Evolutionary conservation across 2,113 vertebrate species (phyloP).

Genomic region (Sus scrofa): T2T-Sscrofa CM000812.6:189388001-189388500

Average conservation of each 20-base stretch:
- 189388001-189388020: neutral
- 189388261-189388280: neutral
- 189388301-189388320: too few species aligned
- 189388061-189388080: neutral
- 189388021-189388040: neutral
- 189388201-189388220: neutral
- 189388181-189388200: neutral
- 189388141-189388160: neutral
- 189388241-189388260: neutral
- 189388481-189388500: neutral
- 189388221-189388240: neutral
- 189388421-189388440: neutral
- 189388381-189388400: neutral
- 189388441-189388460: neutral
- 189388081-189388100: neutral
- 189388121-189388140: neutral
- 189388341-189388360: neutral
- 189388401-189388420: neutral
- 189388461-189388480: neutral
- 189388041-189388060: neutral
- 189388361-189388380: neutral
- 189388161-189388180: neutral
- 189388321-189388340: neutral
- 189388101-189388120: neutral
- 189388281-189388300: neutral